Percentiles rank a stretch among this genome's conserved stretches.
Evolutionary conservation across 2,888 invertebrate genomes (phyloP).

Genomic region (Drosophila kambysellisi): DNA sequence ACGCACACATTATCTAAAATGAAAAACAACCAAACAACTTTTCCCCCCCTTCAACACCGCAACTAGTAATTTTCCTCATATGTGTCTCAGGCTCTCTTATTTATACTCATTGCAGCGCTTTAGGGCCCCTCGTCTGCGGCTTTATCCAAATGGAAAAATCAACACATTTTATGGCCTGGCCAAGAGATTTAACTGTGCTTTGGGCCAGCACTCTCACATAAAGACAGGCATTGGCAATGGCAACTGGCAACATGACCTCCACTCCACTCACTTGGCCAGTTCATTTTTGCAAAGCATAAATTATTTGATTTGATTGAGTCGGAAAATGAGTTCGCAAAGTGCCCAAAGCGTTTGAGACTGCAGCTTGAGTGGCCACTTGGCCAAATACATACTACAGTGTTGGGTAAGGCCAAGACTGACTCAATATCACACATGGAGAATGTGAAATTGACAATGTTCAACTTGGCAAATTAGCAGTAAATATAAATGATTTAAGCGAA

Average conservation of each 20-base stretch:
- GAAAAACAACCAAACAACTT: conserved; percentile 9
- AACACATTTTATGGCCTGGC: conserved; percentile 75
- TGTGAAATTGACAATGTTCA: conserved; percentile 14
- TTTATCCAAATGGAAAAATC: conserved; percentile 76
- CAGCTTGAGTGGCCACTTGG: conserved; percentile 30
- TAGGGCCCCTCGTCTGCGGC: conserved; percentile 56
- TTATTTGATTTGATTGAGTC: conserved; percentile 84
- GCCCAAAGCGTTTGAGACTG: conserved; percentile 67
- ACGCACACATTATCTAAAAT: conserved; percentile 30
- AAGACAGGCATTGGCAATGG: conserved; percentile 36
- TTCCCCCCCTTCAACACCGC: neutral
- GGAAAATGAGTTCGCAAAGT: conserved; percentile 82
- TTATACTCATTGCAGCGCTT: conserved; percentile 74
- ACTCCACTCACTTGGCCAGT: conserved; percentile 76
- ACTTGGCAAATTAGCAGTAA: conserved; percentile 9
- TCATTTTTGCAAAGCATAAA: conserved; percentile 79
- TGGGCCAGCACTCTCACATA: conserved; percentile 44
- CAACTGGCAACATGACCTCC: conserved; percentile 64
- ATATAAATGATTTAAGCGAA: neutral
- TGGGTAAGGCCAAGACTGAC: conserved; percentile 33
- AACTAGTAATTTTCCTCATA: conserved; percentile 41
- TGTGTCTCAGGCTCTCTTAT: conserved; percentile 49
- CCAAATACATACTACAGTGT: conserved; percentile 40
- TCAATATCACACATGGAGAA: conserved; percentile 24
- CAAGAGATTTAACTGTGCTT: conserved; percentile 71